Conservation (phyloP, 2,888 invertebrate genomes). For the Hypselothyrea guttata region DNA sequence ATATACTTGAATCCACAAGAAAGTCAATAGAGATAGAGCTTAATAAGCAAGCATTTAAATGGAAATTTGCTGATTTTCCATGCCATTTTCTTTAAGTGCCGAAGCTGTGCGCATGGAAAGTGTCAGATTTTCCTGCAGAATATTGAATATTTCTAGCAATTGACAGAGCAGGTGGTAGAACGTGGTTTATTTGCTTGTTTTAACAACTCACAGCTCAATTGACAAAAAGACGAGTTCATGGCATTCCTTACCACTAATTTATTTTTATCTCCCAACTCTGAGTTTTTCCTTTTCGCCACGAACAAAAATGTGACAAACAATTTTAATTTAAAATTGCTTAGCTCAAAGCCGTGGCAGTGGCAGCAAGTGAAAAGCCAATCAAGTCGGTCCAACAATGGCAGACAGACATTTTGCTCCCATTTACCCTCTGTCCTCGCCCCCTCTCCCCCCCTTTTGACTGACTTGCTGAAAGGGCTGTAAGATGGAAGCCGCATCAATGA, state of each 20-base stretch:
- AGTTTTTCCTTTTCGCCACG: slow-evolving; percentile 6
- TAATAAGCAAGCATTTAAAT: too few relatives aligned
- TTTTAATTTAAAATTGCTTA: slow-evolving; percentile 55
- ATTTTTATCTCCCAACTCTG: slow-evolving; percentile 6
- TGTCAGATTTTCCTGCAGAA: slow-evolving; percentile 3
- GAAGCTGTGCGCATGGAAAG: slow-evolving; percentile 19
- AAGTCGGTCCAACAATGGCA: slow-evolving; percentile 43
- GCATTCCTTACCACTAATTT: slow-evolving; percentile 5
- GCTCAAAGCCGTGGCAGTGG: not conserved
- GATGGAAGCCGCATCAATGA: slow-evolving; percentile 49
- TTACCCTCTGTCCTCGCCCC: too few relatives aligned
- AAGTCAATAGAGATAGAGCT: too few relatives aligned
- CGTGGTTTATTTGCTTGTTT: slow-evolving; percentile 45
- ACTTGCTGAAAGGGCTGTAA: slow-evolving; percentile 38
- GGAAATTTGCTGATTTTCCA: slow-evolving; percentile 2
- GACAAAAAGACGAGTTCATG: too few relatives aligned
- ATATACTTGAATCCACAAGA: too few relatives aligned
- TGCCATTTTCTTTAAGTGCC: slow-evolving; percentile 8
- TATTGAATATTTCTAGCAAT: slow-evolving; percentile 30
- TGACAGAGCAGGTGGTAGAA: slow-evolving; percentile 33
- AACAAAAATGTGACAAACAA: slow-evolving; percentile 21
- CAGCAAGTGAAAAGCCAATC: slow-evolving; percentile 49
- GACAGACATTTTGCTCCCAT: slow-evolving; percentile 4
- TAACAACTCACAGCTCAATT: slow-evolving; percentile 1
- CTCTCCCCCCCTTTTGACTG: too few relatives aligned